Evolutionary conservation across 1,140 invertebrate genomes (phyloP).

Genomic region (Bombus breviceps): DNA sequence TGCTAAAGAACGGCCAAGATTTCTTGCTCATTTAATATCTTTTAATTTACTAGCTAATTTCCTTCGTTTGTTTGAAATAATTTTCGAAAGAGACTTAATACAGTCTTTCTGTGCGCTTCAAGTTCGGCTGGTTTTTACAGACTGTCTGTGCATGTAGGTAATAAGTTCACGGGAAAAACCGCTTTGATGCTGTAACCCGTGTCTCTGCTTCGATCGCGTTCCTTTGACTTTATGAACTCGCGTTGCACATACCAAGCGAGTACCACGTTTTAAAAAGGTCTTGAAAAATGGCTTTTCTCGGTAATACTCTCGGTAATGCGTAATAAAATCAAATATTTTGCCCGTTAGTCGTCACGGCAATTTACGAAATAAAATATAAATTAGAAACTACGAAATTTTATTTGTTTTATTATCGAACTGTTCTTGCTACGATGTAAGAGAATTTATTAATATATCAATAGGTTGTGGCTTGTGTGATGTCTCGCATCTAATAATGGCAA

Average conservation of each 20-base stretch:
- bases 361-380: no score
- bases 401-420: neutral
- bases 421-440: neutral
- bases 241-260: constrained; percentile 3
- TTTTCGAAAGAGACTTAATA: neutral
- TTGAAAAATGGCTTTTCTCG: neutral
- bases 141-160: neutral
- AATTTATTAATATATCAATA: neutral
- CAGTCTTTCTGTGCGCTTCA: neutral
- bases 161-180: neutral
- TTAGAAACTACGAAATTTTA: neutral
- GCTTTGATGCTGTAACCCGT: constrained; percentile 10
- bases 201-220: constrained; percentile 6
- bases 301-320: neutral
- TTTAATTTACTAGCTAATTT: neutral
- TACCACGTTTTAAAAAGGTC: neutral
- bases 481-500: neutral
- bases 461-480: neutral
- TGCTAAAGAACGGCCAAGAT: neutral
- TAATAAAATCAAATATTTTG: neutral
- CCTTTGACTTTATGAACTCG: neutral
- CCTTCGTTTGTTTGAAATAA: neutral
- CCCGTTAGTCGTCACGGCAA: neutral
- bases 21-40: neutral
- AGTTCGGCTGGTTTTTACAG: neutral